A percentile compares a stretch with the other conserved stretches of the same genome.
Evolutionary conservation across 2,113 vertebrate genomes (phyloP).

Genomic region (Oryzias curvinotus): DNA sequence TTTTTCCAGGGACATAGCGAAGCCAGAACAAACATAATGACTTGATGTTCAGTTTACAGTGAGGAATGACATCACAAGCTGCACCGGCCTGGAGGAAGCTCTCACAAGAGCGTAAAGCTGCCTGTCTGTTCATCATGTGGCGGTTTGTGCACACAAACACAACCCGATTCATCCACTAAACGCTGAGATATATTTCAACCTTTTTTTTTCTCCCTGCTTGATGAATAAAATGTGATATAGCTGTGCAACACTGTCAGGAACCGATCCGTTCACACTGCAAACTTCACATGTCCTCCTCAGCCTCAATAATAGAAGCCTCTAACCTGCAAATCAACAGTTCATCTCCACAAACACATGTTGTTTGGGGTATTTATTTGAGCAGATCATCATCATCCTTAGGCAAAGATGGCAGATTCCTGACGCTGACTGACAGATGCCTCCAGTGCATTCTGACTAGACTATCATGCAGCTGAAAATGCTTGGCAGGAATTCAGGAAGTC

Average conservation of each 20-base stretch:
- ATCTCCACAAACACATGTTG: constrained; percentile 5
- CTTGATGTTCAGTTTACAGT: constrained; percentile 58
- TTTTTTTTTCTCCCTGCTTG: constrained; percentile 5
- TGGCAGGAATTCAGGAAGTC: constrained; percentile 41
- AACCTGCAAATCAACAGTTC: not conserved
- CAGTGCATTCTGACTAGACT: constrained; percentile 51
- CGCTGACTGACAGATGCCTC: constrained; percentile 62
- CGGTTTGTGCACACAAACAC: constrained; percentile 16
- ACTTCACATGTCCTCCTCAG: constrained; percentile 1
- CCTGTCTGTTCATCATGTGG: constrained; percentile 51
- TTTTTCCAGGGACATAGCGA: constrained; percentile 57
- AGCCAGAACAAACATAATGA: constrained; percentile 60
- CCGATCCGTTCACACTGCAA: not conserved
- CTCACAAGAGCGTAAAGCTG: constrained; percentile 50
- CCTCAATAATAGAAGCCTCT: constrained; percentile 3
- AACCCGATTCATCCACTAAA: not conserved
- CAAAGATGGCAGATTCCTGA: constrained; percentile 23
- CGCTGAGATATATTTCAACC: not conserved
- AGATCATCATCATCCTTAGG: constrained; percentile 22
- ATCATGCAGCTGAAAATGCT: constrained; percentile 31
- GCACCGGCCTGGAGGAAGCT: constrained; percentile 50
- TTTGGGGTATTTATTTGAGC: constrained; percentile 30
- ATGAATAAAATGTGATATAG: not conserved
- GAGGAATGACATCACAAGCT: constrained; percentile 65
- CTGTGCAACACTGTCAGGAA: not conserved